These are phyloP conservation scores for Myotis findleyi DNA, from an alignment of 2,797 vertebrate genomes.

Conservation along the genomic window DNA sequence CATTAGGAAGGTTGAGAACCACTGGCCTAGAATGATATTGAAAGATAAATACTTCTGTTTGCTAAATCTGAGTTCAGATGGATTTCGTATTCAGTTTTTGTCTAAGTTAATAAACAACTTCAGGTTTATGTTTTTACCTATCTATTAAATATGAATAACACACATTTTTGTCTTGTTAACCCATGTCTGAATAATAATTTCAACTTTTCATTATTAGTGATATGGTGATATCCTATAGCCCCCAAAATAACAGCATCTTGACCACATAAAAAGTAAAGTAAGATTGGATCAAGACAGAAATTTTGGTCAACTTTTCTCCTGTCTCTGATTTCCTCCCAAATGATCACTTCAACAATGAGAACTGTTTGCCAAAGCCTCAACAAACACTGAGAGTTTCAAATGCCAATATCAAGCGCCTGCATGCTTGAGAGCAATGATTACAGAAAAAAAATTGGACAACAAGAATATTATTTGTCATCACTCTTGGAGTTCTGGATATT, in stretches of 20 bases:
- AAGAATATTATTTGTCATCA: conserved; percentile 8
- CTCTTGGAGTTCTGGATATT: background rate
- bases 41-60: background rate
- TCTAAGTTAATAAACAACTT: conserved; percentile 28
- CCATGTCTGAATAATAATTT: background rate
- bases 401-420: background rate
- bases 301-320: background rate
- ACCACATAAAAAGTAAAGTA: conserved; percentile 12
- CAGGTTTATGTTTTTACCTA: background rate
- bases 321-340: conserved; percentile 35
- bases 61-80: background rate
- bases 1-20: too few species aligned
- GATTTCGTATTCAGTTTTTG: background rate
- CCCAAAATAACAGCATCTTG: background rate
- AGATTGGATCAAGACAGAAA: background rate
- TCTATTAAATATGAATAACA: background rate
- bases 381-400: conserved; percentile 8
- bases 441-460: background rate
- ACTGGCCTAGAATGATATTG: background rate
- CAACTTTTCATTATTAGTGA: conserved; percentile 9
- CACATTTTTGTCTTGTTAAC: conserved; percentile 19
- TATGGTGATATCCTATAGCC: background rate
- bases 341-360: conserved; percentile 22
- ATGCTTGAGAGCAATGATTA: conserved; percentile 17
- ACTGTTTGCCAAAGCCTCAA: background rate